Percentiles rank a stretch among this genome's conserved stretches.
These are phyloP conservation scores for Strigamia maritima DNA, from an alignment of 2,888 invertebrate species.

Conservation along the genomic window DNA sequence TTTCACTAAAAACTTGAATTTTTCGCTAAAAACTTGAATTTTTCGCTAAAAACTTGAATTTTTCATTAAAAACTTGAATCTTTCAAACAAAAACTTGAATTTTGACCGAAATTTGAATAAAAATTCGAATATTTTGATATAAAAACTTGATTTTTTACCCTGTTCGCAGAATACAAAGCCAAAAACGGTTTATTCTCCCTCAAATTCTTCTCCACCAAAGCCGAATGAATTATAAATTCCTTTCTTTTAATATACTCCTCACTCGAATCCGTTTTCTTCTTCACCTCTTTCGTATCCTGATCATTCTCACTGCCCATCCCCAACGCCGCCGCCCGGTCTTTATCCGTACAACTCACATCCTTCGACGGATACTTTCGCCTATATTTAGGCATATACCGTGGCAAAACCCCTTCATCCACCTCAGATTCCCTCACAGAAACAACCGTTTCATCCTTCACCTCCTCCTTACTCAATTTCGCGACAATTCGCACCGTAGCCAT, in stretches of 20 bases:
- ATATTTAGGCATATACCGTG: conserved; percentile 36
- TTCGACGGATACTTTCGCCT: conserved; percentile 39
- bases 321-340: conserved; percentile 84
- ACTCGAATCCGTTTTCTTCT: conserved; percentile 67
- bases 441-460: background rate
- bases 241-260: conserved; percentile 39
- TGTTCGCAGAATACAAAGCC: conserved; percentile 72
- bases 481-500: background rate
- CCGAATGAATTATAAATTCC: conserved; percentile 55
- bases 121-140: background rate
- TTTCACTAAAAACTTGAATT: no score
- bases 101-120: background rate
- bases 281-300: conserved; percentile 66
- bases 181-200: conserved; percentile 68
- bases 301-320: conserved; percentile 82
- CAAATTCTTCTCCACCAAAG: conserved; percentile 72
- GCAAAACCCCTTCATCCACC: conserved; percentile 27
- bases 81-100: no score
- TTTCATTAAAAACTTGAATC: no score
- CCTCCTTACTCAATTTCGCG: background rate
- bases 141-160: conserved; percentile 62
- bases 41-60: background rate
- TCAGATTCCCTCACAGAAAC: background rate
- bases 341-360: conserved; percentile 69
- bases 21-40: no score